phyloP scores from a whole-genome alignment of 92 coral and sea anemone species.

The Hydrozoanthus gracilis region DNA sequence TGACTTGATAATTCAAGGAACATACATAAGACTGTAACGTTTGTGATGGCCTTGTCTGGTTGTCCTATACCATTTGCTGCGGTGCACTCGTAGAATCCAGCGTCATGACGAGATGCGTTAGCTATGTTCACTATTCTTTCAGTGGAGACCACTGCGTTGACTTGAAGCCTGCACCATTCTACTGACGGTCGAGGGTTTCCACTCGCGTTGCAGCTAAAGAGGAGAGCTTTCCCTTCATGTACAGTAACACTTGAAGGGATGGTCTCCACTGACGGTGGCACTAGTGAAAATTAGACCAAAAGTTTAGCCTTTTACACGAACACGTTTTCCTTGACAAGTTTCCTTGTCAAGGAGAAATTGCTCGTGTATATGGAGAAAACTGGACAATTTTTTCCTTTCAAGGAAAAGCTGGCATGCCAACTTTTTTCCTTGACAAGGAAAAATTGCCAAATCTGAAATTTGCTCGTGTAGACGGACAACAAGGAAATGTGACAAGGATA shows the following conservation, averaged over 20 bases:
- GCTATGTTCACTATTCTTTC: background rate
- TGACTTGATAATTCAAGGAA: background rate
- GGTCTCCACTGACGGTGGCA: slow-evolving; percentile 4
- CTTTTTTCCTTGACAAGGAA: no score
- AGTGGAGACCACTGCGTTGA: background rate
- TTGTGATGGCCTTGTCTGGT: slow-evolving; percentile 21
- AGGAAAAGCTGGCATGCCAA: no score
- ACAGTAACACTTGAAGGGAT: background rate
- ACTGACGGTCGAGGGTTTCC: slow-evolving; percentile 40
- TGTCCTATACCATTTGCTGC: slow-evolving; percentile 29
- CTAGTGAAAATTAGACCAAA: no score
- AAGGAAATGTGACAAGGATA: no score
- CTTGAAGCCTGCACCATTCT: slow-evolving; percentile 33
- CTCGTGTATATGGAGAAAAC: no score
- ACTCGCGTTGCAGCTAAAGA: slow-evolving; percentile 39
- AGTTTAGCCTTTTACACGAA: no score
- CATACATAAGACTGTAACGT: slow-evolving; percentile 46
- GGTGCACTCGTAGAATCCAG: slow-evolving; percentile 23
- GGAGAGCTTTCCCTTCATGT: background rate
- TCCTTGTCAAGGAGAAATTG: no score
- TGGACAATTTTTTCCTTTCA: no score
- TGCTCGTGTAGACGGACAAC: no score
- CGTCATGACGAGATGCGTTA: background rate
- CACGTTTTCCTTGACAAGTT: no score
- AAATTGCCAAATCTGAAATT: no score